Percentiles rank a stretch among this genome's conserved stretches.
These are phyloP conservation scores for Cybosia mesomella DNA, from an alignment of 2,888 invertebrate species.

Conservation along the genomic window DNA sequence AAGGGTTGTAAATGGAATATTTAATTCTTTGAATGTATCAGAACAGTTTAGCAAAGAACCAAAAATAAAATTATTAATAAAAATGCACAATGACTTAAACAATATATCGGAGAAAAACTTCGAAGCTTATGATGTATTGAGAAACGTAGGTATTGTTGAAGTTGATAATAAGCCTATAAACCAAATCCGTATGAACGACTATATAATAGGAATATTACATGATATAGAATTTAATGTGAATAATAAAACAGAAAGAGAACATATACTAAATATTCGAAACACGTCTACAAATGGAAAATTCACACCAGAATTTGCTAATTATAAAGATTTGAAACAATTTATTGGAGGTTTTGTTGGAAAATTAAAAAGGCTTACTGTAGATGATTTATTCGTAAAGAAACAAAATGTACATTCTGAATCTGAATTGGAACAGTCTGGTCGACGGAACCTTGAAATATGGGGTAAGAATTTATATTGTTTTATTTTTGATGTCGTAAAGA, in stretches of 20 bases:
- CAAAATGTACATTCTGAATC: background rate
- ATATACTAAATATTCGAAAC: background rate
- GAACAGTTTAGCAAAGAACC: constrained; percentile 37
- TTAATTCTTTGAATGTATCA: constrained; percentile 51
- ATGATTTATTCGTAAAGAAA: constrained; percentile 24
- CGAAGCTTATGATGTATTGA: constrained; percentile 43
- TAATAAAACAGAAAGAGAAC: constrained; percentile 14
- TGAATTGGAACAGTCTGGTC: constrained; percentile 3
- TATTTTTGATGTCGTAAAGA: background rate
- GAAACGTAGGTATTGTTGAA: constrained; percentile 32
- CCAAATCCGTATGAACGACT: constrained; percentile 29
- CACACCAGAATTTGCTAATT: constrained; percentile 11
- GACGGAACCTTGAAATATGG: constrained; percentile 41
- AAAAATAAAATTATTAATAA: constrained; percentile 47
- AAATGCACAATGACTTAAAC: constrained; percentile 55
- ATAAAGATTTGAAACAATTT: constrained; percentile 30
- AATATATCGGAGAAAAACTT: constrained; percentile 51
- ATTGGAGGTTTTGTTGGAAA: constrained; percentile 24
- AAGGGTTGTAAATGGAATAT: constrained; percentile 53
- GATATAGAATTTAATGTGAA: constrained; percentile 21
- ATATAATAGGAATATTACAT: constrained; percentile 43
- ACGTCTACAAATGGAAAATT: background rate
- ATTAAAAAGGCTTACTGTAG: constrained; percentile 25
- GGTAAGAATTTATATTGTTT: constrained; percentile 40
- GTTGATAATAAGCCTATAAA: constrained; percentile 25